phyloP scores from a whole-genome alignment of 2,113 vertebrate species.

The human region DNA sequence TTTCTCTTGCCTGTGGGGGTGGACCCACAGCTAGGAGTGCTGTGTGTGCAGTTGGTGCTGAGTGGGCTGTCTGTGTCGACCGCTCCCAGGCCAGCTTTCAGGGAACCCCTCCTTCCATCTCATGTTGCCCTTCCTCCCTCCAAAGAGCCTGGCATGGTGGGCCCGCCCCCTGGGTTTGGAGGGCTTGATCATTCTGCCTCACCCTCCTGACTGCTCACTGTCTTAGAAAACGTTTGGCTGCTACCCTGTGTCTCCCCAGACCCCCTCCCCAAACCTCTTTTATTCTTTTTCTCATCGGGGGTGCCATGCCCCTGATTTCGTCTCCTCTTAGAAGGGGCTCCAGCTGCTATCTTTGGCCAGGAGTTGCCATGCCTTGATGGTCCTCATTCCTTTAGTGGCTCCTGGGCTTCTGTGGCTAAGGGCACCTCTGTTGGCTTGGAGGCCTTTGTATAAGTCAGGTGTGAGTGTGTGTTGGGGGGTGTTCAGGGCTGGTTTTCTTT shows the following conservation, averaged over 20 bases:
- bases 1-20: neutral
- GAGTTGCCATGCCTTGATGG: fast-evolving
- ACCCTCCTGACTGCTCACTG: neutral
- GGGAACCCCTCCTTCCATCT: neutral
- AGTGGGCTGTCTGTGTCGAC: neutral
- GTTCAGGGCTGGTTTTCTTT: neutral
- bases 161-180: neutral
- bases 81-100: neutral
- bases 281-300: neutral
- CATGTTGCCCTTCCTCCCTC: no score
- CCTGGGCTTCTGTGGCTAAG: neutral
- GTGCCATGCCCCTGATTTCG: neutral
- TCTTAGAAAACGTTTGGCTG: neutral
- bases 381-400: neutral
- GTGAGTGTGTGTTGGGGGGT: fast-evolving
- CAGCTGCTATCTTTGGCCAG: neutral
- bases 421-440: neutral
- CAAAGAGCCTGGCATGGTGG: neutral
- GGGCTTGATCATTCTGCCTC: neutral
- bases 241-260: neutral
- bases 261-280: neutral
- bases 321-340: neutral
- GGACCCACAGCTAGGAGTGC: neutral
- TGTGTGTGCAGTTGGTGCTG: neutral
- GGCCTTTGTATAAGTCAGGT: neutral